phyloP scores from a whole-genome alignment of 2,888 invertebrate genomes.

The Podabrus alpinus region DNA sequence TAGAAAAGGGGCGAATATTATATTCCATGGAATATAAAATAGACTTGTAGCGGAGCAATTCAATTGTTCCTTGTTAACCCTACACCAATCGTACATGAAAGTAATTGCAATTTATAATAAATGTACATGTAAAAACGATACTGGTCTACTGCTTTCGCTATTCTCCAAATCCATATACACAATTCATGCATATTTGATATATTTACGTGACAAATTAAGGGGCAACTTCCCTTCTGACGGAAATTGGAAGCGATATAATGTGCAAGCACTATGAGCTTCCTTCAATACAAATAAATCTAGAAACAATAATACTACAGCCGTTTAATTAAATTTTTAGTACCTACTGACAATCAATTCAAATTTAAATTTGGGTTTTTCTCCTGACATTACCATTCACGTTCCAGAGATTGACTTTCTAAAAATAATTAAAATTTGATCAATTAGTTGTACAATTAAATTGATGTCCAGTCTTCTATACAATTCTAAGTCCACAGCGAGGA shows the following conservation, averaged over 20 bases:
- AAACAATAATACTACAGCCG: neutral
- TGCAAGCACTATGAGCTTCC: constrained; percentile 14
- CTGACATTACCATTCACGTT: neutral
- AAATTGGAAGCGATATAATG: constrained; percentile 49
- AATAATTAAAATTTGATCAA: neutral
- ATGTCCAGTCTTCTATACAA: neutral
- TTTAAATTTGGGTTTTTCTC: neutral
- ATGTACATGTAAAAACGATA: constrained; percentile 23
- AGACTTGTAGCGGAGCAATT: constrained; percentile 48
- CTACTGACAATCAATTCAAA: neutral
- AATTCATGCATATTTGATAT: constrained; percentile 57
- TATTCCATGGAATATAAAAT: constrained; percentile 29
- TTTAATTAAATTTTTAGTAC: neutral
- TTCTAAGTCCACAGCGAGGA: neutral
- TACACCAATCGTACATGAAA: constrained; percentile 46
- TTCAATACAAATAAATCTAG: constrained; percentile 13
- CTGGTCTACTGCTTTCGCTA: constrained; percentile 43
- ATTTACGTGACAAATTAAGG: constrained; percentile 56
- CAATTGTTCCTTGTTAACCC: constrained; percentile 57
- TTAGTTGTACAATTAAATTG: neutral
- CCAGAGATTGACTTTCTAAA: neutral
- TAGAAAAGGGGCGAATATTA: constrained; percentile 21
- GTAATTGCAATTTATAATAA: constrained; percentile 16
- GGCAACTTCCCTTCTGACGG: constrained; percentile 40
- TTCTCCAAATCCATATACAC: constrained; percentile 51